Base-by-base conservation (phyloP, 2,797 vertebrate genomes). In the Tragelaphus eurycerus region DNA sequence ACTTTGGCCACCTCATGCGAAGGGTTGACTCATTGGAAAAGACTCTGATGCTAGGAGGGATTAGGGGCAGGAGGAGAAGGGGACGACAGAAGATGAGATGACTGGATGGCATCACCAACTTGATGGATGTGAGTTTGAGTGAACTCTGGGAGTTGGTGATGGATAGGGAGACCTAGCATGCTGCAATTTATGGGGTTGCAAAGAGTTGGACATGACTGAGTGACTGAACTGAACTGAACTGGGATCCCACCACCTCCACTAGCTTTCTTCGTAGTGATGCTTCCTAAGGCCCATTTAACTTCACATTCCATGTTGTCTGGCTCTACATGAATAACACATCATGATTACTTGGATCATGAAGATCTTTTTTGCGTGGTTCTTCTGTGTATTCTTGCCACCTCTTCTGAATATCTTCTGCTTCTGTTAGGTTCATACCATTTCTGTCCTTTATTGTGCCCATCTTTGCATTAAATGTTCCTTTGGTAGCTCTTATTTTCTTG, bases 301-400 rank as follows among this genome's bases (percentile, higher is more conserved):
- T 21, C 0, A 0, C n/a, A 21, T 21, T 71, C 64, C n/a, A 71
- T 1, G 0, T 12, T 71, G 10, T 38, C n/a, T 71, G 64, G 64
- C n/a, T 38, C 2, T 38, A 21, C 10, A 21, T 38, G 9, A 67
- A n/a, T 67, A 34, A 34, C 64, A 67, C 64, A 21, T 67, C 62
- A 64, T 21, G 17, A 10, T 21, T 67, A 67, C n/a, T 21, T 67
- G n/a, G n/a, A 17, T 67, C 64, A 34, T 67, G n/a, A 38, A 71
- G 64, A 38, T 71, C n/a, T 71, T 71, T 71, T 71, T 71, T 34
- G 64, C 9, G 23, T 12, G 23, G n/a, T 12, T 71, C 64, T 38
- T 71, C 64, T 67, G n/a, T 38, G n/a, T 38, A 71, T 71, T 38
- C 64, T 71, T 38, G 19, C 64, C n/a, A 71, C n/a, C 17, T 71